Evolutionary conservation across 2,888 invertebrate genomes (phyloP), one percentile per base, ranked within the genome.

Genomic region (Nymphalis polychloros): DNA sequence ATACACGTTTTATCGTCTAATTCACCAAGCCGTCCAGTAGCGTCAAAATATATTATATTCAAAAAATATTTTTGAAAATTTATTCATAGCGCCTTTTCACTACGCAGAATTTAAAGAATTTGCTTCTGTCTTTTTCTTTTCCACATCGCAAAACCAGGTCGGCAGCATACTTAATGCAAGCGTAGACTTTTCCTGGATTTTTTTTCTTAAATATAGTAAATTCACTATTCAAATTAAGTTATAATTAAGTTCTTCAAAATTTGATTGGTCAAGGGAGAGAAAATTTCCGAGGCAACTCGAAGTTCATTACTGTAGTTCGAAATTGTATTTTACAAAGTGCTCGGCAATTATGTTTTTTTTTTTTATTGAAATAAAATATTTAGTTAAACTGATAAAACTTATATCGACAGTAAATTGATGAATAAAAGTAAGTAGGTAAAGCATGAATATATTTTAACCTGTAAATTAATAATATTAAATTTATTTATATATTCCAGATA

Each of bases 101-200:
- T 55, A 62, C 62, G 46, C 68, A 59, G 59, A 68, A 64, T 70
- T 70, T 68, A 61, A 64, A 63, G 52, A 63, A 52, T 68, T 64
- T 64, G 48, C 68, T 41, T 64, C 53, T 52, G 53, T 68, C 62
- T 64, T 64, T 70, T 70, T 62, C 62, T 70, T 64, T 62, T 70
- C 59, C 64, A 59, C 64, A 64, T 68, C 63, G 62, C 50, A 68
- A 70, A 70, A 70, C 68, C 70, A 70, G 70, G 70, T 68, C 70
- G 62, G 20, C 68, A 27, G 64, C 59, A 64, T 68, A 65, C 62
- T 68, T 64, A 70, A 68, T 64, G 64, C 68, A 62, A 46, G 60
- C 67, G 55, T 47, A 61, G 23, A 67, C 64, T 53, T 49, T 62
- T 59, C 64, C 64, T 70, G 64, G 50, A 57, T 68, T 31, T 31